phyloP scores from a whole-genome alignment of 1,140 invertebrate genomes.

The Yoshiicerus persimilis region DNA sequence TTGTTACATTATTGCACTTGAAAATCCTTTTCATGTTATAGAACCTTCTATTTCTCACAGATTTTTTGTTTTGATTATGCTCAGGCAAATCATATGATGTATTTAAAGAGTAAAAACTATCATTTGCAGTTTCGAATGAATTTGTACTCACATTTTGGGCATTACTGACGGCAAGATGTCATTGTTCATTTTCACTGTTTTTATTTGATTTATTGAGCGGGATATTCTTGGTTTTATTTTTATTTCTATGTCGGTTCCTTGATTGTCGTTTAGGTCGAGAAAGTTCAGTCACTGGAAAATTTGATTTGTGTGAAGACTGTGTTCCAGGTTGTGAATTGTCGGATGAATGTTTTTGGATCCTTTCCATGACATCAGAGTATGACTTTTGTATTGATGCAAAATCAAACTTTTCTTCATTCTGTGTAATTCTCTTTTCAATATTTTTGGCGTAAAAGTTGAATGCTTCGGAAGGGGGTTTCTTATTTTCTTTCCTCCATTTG shows the following conservation, averaged over 20 bases:
- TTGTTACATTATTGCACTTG: background rate
- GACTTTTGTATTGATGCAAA: background rate
- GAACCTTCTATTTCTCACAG: background rate
- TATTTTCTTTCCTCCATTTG: background rate
- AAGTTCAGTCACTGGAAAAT: no score
- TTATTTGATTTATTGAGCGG: no score
- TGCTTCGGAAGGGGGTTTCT: background rate
- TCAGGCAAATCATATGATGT: no score
- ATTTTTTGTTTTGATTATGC: no score
- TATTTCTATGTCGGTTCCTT: no score
- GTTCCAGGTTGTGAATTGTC: no score
- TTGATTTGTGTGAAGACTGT: no score
- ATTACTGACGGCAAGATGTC: no score
- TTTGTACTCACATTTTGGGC: background rate
- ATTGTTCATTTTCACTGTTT: no score
- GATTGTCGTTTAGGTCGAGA: no score
- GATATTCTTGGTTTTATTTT: no score
- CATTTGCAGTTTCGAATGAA: background rate
- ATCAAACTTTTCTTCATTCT: background rate
- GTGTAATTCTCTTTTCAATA: background rate
- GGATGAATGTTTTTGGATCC: background rate
- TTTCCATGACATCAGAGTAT: background rate
- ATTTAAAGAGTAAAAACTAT: background rate
- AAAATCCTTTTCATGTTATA: background rate
- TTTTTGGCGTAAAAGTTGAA: background rate